A percentile compares a stretch with the other conserved stretches of the same genome.
These are phyloP conservation scores for Eupeodes corollae DNA, from an alignment of 1,140 invertebrate species.

Conservation along the genomic window DNA sequence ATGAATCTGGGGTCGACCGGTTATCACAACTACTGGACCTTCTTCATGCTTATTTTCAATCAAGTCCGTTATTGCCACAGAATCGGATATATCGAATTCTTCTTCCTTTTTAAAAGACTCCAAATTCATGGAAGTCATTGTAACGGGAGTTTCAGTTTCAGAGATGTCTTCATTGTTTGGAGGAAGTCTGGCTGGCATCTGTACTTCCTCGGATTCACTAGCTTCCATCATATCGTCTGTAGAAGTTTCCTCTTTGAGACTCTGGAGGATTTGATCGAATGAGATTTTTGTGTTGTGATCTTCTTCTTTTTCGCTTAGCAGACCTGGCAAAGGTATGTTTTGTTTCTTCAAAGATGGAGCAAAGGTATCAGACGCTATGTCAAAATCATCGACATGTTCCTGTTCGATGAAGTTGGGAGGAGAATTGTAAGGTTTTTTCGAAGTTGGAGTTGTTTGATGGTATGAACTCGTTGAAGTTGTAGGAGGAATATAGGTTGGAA, in stretches of 20 bases:
- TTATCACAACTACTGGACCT: conserved; percentile 23
- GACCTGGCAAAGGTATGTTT: conserved; percentile 7
- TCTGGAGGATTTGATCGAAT: conserved; percentile 28
- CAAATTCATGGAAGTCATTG: neutral
- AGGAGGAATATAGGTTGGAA: too few species aligned
- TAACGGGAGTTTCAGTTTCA: conserved; percentile 2
- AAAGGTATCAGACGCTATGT: conserved; percentile 5
- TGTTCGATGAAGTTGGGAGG: conserved; percentile 10
- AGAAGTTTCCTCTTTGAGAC: conserved; percentile 17
- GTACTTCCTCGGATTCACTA: neutral
- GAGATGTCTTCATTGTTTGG: conserved; percentile 7
- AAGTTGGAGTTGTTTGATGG: conserved; percentile 14
- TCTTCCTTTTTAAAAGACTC: neutral
- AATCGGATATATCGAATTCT: neutral
- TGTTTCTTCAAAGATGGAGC: too few species aligned
- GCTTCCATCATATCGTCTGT: neutral
- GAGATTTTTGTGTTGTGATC: conserved; percentile 19
- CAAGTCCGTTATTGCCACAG: too few species aligned
- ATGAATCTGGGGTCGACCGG: conserved; percentile 19
- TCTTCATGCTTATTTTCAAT: conserved; percentile 1
- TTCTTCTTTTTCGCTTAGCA: neutral
- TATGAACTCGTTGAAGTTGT: too few species aligned
- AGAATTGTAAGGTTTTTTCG: conserved; percentile 7
- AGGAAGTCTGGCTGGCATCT: too few species aligned
- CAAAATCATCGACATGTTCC: conserved; percentile 11